These are phyloP conservation scores for Teleogryllus oceanicus DNA, from an alignment of 2,888 invertebrate species.

Conservation along the genomic window DNA sequence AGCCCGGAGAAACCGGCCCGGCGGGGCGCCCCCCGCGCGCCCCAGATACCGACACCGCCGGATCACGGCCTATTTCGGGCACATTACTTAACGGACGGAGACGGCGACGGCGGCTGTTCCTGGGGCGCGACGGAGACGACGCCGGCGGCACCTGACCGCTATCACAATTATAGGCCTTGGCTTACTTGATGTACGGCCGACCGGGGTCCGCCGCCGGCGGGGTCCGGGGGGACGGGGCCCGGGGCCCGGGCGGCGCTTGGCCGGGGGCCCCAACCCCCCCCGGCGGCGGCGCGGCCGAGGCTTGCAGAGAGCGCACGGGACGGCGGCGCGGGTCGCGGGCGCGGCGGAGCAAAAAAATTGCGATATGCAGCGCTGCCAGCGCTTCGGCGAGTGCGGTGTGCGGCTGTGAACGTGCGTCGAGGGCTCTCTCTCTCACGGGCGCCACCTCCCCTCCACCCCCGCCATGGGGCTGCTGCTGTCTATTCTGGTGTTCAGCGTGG, in stretches of 20 bases:
- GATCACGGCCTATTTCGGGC: slow-evolving; percentile 3
- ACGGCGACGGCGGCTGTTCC: no score
- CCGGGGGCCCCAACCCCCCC: no score
- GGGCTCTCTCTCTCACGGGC: neutral
- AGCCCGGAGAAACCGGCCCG: neutral
- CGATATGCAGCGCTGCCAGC: slow-evolving; percentile 6
- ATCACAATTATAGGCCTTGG: slow-evolving; percentile 25
- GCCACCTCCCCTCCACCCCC: neutral
- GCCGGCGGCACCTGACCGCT: slow-evolving; percentile 6
- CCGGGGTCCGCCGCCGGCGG: neutral
- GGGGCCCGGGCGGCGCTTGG: slow-evolving; percentile 19
- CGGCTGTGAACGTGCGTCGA: neutral
- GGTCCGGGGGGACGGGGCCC: neutral
- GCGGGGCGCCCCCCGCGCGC: neutral
- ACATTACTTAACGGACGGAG: no score
- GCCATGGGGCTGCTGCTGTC: slow-evolving; percentile 72
- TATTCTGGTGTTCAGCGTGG: slow-evolving; percentile 69
- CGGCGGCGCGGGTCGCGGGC: slow-evolving; percentile 1
- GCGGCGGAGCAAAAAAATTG: neutral
- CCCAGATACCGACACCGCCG: neutral
- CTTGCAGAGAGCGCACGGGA: neutral
- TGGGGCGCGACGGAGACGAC: no score
- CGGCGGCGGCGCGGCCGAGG: no score
- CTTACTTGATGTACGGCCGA: neutral
- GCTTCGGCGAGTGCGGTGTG: neutral